Conservation (phyloP, 2,797 vertebrate genomes). For the Diplodus sargus region DNA sequence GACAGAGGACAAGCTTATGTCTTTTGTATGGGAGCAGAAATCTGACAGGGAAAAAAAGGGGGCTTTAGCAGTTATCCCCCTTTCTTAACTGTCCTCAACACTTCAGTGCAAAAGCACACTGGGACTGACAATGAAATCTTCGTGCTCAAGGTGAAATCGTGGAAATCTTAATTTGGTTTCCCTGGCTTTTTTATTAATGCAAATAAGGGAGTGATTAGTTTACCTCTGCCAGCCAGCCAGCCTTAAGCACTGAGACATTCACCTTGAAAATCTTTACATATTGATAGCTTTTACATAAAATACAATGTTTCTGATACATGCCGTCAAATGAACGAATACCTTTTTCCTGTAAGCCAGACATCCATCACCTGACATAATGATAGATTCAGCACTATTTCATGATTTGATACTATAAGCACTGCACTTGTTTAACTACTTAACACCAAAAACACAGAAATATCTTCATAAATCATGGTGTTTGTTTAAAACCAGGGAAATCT, state of each 20-base stretch:
- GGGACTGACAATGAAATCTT: slow-evolving; percentile 54
- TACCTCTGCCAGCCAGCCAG: slow-evolving; percentile 37
- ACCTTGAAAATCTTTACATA: slow-evolving; percentile 50
- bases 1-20: slow-evolving; percentile 50
- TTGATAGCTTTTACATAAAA: slow-evolving; percentile 43
- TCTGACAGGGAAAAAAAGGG: slow-evolving; percentile 49
- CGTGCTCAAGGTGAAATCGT: slow-evolving; percentile 62
- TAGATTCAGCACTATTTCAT: slow-evolving; percentile 18
- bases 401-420: slow-evolving; percentile 13
- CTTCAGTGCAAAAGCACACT: slow-evolving; percentile 51
- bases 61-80: slow-evolving; percentile 63
- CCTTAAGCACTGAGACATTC: slow-evolving; percentile 30
- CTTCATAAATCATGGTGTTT: slow-evolving; percentile 58
- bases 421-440: slow-evolving; percentile 15
- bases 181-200: slow-evolving; percentile 54
- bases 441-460: slow-evolving; percentile 39
- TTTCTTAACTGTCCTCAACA: slow-evolving; percentile 68
- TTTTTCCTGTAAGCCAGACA: slow-evolving; percentile 12
- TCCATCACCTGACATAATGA: slow-evolving; percentile 25
- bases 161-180: slow-evolving; percentile 59
- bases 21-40: slow-evolving; percentile 51
- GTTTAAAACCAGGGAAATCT: slow-evolving; percentile 68
- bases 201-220: slow-evolving; percentile 51
- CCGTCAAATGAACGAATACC: slow-evolving; percentile 36
- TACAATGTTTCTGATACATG: background rate